These are phyloP conservation scores for Cylas formicarius DNA, from an alignment of 1,140 invertebrate genomes.

Conservation along the genomic window DNA sequence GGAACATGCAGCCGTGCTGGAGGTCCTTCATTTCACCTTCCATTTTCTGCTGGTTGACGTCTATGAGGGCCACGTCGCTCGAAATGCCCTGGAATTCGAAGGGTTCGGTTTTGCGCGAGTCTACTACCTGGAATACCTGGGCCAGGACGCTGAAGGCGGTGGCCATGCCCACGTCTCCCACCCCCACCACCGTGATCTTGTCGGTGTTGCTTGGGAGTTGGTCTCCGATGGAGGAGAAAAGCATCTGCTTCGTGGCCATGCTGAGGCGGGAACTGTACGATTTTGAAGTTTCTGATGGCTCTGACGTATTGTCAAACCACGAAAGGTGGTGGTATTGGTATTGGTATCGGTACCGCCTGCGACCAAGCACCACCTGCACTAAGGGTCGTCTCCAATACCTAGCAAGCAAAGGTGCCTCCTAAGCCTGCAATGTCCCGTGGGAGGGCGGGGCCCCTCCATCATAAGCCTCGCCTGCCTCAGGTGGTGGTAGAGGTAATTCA, in stretches of 20 bases:
- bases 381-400: too few species aligned
- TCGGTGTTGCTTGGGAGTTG: slow-evolving; percentile 33
- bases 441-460: too few species aligned
- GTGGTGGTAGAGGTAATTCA: too few species aligned
- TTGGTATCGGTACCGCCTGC: too few species aligned
- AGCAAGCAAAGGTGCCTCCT: too few species aligned
- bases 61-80: slow-evolving; percentile 73
- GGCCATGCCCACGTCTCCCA: slow-evolving; percentile 89
- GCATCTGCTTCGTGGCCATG: neutral
- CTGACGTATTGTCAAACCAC: too few species aligned
- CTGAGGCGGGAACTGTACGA: neutral
- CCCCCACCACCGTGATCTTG: slow-evolving; percentile 81
- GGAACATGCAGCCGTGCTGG: slow-evolving; percentile 50
- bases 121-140: slow-evolving; percentile 50
- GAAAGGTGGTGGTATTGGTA: too few species aligned
- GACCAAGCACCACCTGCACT: too few species aligned
- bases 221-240: neutral
- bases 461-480: too few species aligned
- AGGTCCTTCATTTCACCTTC: slow-evolving; percentile 78
- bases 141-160: slow-evolving; percentile 80
- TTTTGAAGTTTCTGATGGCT: too few species aligned
- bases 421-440: too few species aligned
- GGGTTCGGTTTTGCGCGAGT: neutral
- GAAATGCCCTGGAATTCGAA: slow-evolving; percentile 57
- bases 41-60: slow-evolving; percentile 72